Base-by-base conservation (phyloP, 2,797 vertebrate genomes). In the Acipenser ruthenus region DNA sequence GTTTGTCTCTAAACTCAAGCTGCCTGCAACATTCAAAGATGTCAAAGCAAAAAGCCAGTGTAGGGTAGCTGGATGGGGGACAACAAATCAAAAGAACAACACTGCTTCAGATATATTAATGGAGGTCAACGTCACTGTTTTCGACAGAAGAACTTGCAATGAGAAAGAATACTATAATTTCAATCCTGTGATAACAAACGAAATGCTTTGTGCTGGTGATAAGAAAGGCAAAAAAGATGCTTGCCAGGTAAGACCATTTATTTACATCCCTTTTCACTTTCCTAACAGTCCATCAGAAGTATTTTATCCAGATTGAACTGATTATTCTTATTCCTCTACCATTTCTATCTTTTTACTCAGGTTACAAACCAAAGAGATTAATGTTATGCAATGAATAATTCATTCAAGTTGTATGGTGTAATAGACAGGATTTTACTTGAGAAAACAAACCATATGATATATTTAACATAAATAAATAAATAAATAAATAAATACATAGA, bases 151-250 rank as follows among this genome's bases (percentile, higher is more conserved):
- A 2, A 7, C 47, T 49, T 67, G 66, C 50, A 37, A 37, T n/a
- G 6, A 61, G 53, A 55, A 55, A 55, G 55, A 10, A 12, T 67
- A 60, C 60, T 50, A 60, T 15, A n/a, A 59, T 37, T 49, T 49
- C 10, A 10, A 67, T 6, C 15, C 48, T 8, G n/a, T 49, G 37
- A 67, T 67, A 50, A 52, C 66, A 18, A 0, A 9, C 10, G 18
- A 64, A 3, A 62, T 64, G 52, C 13, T 64, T 5, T 68, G 67
- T 59, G 67, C 67, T 63, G 67, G 67, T 63, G 67, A 58, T 49
- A 50, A 64, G 51, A 58, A 37, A 18, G 61, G 37, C n/a, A 62
- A 7, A 23, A 68, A 50, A 23, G 61, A 68, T 64, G n/a, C 67
- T 55, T 68, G 62, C 13, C 0, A 0, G 9, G 67, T 68, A 56